Evolutionary conservation across 2,888 invertebrate species (phyloP), one percentile per base, ranked within the genome.

Genomic region (Orthosia incerta): DNA sequence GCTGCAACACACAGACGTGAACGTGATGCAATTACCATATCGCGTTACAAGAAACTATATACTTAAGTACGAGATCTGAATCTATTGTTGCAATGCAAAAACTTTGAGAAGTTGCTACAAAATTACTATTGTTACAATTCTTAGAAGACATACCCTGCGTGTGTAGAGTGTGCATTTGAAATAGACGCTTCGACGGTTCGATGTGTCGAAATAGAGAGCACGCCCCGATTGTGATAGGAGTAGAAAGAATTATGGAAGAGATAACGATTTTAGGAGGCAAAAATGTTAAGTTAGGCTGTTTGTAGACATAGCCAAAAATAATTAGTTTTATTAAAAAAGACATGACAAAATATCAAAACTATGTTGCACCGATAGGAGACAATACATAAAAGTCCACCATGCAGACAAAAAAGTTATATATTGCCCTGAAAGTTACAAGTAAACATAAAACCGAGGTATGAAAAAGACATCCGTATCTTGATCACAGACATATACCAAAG

Each of bases 11-110:
- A 85, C 64, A 87, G 86, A 84, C 83, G 80, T 78, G 79, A 84
- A 89, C 90, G 91, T 90, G 91, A 89, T 86, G 84, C 83, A 77
- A 89, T 90, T 90, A 90, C 86, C 89, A 91, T 90, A 89, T 88
- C 86, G 85, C 85, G 86, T 86, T 87, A 86, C 88, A 81, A 84
- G 84, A 85, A 87, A 84, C 86, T 82, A 84, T 83, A 84, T 82
- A 82, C 71, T 85, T 82, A 83, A 82, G 83, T 83, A 82, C 74
- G 81, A 85, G 86, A 88, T 86, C 86, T 85, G 85, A 87, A 86
- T 88, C 86, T 83, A 84, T 85, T 84, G 84, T 80, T 81, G 71
- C 78, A 74, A 81, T 83, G 79, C 82, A 81, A 84, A 82, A 81
- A 79, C 79, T 80, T 81, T 66, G 71, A 75, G 61, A 77, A 82